Base-by-base conservation (phyloP, 2,888 invertebrate genomes). In the Homarus gammarus region DNA sequence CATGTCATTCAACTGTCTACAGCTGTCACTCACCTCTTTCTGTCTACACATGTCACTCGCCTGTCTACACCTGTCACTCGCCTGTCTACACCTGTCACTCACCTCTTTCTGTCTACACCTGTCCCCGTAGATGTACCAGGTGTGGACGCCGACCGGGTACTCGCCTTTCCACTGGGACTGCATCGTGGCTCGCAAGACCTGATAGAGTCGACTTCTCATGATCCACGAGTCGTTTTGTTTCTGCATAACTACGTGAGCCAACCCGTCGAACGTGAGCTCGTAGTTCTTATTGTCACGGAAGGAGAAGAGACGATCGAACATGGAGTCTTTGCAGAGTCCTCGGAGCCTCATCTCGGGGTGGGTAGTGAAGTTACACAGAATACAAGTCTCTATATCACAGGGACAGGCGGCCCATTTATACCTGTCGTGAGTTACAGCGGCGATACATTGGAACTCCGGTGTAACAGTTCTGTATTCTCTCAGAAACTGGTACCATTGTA, bases 381-480 rank as follows among this genome's bases (percentile, higher is more conserved):
- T 61, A 8, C 88, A 89, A 22, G 78, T 70, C 38, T 89, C 88
- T 2, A 84, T 89, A n/a, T 84, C 78, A 27, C 88, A 89, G 27
- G 88, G 78, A 44, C 70, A 78, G 1, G 88, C 88, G 6, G 84
- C 88, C 88, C 88, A 89, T 56, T 89, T 84, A n/a, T 89, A 89
- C 6, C n/a, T 36, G 22, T 78, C 70, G 70, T 89, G 83, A 1
- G 83, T 84, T 56, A 89, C 78, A 15, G 56, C 38, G 5, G 84
- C 84, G 10, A 84, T 73, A 31, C 84, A 84, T 70, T 72, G 84
- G 84, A 72, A 89, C 83, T 89, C 84, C n/a, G 72, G 36, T 18
- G 88, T 78, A 22, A 84, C 84, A 18, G 36, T 78, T 56, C 44
- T 22, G 70, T 84, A 89, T 49, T 78, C 77, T 6, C 40, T 31